Conservation (phyloP, 2,888 invertebrate genomes). For the Oligia strigilis region DNA sequence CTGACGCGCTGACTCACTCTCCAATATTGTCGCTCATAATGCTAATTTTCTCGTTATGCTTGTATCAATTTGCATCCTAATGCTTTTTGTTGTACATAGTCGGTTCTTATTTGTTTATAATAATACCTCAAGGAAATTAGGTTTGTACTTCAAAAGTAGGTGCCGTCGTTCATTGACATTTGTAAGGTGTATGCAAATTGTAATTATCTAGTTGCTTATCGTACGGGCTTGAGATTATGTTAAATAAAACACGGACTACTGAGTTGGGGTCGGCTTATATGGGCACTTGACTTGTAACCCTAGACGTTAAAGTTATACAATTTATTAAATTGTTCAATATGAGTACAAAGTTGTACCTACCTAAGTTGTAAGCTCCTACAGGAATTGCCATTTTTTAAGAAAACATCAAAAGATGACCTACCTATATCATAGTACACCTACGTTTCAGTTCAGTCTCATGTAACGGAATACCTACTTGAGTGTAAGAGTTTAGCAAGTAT, state of each 20-base stretch:
- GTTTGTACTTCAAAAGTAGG: slow-evolving; percentile 49
- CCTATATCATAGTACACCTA: neutral
- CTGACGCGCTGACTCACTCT: slow-evolving; percentile 87
- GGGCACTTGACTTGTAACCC: slow-evolving; percentile 23
- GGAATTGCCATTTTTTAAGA: neutral
- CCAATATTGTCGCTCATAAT: slow-evolving; percentile 88
- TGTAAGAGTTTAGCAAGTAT: neutral
- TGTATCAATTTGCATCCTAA: slow-evolving; percentile 89
- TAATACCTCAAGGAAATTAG: slow-evolving; percentile 58
- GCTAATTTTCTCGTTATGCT: slow-evolving; percentile 88
- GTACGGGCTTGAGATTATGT: slow-evolving; percentile 41
- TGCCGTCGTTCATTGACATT: slow-evolving; percentile 56
- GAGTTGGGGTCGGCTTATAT: slow-evolving; percentile 15
- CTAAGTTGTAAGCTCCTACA: neutral
- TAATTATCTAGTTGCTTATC: slow-evolving; percentile 48
- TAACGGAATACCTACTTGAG: neutral
- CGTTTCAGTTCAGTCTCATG: neutral
- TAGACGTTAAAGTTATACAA: slow-evolving; percentile 20
- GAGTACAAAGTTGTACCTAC: slow-evolving; percentile 5
- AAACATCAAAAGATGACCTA: neutral
- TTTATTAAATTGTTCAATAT: slow-evolving; percentile 17
- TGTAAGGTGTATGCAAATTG: slow-evolving; percentile 49
- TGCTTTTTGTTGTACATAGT: slow-evolving; percentile 80
- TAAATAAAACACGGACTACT: slow-evolving; percentile 34
- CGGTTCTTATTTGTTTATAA: slow-evolving; percentile 70